Evolutionary conservation across 2,888 invertebrate species (phyloP), one percentile per base, ranked within the genome.

Genomic region (Galeruca laticollis): DNA sequence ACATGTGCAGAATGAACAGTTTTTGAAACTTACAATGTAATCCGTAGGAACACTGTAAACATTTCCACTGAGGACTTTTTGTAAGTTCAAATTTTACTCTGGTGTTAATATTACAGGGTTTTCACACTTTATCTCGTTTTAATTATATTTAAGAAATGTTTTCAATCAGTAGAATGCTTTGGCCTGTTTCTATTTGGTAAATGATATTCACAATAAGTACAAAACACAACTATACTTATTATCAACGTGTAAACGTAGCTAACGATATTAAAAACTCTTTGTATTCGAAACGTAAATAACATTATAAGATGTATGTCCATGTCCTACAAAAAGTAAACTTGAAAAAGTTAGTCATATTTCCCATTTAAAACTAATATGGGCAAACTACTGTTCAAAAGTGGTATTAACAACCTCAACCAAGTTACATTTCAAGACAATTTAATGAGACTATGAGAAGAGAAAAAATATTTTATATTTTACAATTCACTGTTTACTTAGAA

Each of bases 301-400:
- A 60, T 66, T 37, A 66, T 60, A 57, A 49, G 49, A 65, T 60
- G 35, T 60, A 68, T 73, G 74, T 74, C 74, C 74, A 73, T 74
- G 74, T 74, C 71, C 74, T 73, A 74, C 71, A 70, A 74, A 74
- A 74, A 65, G 65, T 66, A 71, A 73, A 68, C 74, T 72, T 74
- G 74, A 72, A 72, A 64, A 70, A 69, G 69, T 71, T 74, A 73
- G 73, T 74, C 73, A 74, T 73, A 74, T 73, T 74, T 73, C 73
- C 69, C 73, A 73, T 73, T 70, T 74, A 67, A 20, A 69, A 61
- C 73, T 59, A 68, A 74, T 74, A 74, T 74, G 74, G 74, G 54
- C 70, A 74, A 72, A 74, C 72, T 37, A 64, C 74, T 72, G 68
- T 64, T 61, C 62, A 51, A 69, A 51, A 68, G 49, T 68, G 67